phyloP scores from a whole-genome alignment of 2,113 vertebrate genomes.

The Cricetomys ansorgei region DNA sequence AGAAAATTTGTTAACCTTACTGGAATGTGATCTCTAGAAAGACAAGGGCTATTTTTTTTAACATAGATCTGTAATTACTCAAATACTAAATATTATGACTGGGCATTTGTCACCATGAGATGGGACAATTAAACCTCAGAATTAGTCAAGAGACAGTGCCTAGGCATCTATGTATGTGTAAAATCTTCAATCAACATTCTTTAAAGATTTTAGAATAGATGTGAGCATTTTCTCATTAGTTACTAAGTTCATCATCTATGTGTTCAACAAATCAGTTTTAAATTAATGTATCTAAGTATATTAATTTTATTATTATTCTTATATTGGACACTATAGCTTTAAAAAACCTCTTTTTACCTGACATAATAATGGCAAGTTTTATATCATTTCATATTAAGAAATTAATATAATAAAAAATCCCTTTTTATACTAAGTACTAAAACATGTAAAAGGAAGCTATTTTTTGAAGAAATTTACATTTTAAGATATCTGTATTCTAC shows the following conservation, averaged over 20 bases:
- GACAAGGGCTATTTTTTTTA: rapidly evolving
- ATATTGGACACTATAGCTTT: not conserved
- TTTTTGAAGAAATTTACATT: not conserved
- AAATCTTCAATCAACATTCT: not conserved
- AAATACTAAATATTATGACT: not conserved
- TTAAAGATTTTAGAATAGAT: not conserved
- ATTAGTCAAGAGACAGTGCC: not conserved
- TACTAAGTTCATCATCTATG: not conserved
- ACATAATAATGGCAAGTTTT: not conserved
- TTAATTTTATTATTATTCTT: conserved; percentile 17
- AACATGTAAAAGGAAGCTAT: not conserved
- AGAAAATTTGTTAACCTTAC: not conserved
- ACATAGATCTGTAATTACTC: not conserved
- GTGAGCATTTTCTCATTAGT: not conserved
- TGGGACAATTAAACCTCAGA: not conserved
- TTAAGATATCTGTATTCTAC: conserved; percentile 10
- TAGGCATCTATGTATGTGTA: not conserved
- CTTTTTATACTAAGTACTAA: conserved; percentile 15
- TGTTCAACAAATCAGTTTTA: not conserved
- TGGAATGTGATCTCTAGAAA: not conserved
- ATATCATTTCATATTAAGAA: conserved; percentile 55
- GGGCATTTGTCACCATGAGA: conserved; percentile 42
- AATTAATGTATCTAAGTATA: not conserved
- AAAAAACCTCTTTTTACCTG: not conserved
- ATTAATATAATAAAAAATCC: not conserved